These are phyloP conservation scores for Megalops atlanticus DNA, from an alignment of 2,113 vertebrate species.

Conservation along the genomic window DNA sequence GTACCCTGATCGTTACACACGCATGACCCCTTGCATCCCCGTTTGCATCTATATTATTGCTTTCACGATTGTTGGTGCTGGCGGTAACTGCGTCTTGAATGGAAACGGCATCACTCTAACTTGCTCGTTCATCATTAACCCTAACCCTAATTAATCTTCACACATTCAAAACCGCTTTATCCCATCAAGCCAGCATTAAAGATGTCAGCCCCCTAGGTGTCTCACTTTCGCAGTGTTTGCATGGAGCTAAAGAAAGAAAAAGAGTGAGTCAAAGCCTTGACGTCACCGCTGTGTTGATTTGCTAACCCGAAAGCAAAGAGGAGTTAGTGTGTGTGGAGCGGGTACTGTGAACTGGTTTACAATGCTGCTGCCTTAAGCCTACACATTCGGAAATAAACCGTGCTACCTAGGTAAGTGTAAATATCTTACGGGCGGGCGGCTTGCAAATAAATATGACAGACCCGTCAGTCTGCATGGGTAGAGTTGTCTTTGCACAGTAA, in stretches of 20 bases:
- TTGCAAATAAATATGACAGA: slow-evolving; percentile 30
- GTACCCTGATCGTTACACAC: no score
- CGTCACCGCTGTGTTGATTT: slow-evolving; percentile 77
- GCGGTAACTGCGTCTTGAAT: no score
- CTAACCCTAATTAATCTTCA: slow-evolving; percentile 6
- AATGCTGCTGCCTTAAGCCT: slow-evolving; percentile 71
- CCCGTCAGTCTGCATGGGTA: slow-evolving; percentile 40
- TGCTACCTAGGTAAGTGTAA: slow-evolving; percentile 58
- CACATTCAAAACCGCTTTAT: neutral
- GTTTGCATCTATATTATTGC: no score
- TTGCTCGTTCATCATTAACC: neutral
- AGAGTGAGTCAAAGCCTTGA: slow-evolving; percentile 72
- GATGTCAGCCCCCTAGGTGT: slow-evolving; percentile 68
- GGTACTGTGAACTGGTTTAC: slow-evolving; percentile 83
- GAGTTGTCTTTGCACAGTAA: slow-evolving; percentile 39
- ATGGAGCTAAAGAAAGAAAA: slow-evolving; percentile 49
- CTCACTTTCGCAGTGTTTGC: slow-evolving; percentile 53
- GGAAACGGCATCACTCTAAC: no score
- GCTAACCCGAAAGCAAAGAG: slow-evolving; percentile 75
- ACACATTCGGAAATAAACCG: slow-evolving; percentile 62
- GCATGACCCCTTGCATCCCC: no score
- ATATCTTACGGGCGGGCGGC: slow-evolving; percentile 8
- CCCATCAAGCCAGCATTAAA: neutral
- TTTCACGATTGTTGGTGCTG: no score
- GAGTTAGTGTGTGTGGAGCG: slow-evolving; percentile 83